Percentiles rank a stretch among this genome's conserved stretches.
phyloP scores from a whole-genome alignment of 1,140 invertebrate species.

The Polyergus mexicanus region DNA sequence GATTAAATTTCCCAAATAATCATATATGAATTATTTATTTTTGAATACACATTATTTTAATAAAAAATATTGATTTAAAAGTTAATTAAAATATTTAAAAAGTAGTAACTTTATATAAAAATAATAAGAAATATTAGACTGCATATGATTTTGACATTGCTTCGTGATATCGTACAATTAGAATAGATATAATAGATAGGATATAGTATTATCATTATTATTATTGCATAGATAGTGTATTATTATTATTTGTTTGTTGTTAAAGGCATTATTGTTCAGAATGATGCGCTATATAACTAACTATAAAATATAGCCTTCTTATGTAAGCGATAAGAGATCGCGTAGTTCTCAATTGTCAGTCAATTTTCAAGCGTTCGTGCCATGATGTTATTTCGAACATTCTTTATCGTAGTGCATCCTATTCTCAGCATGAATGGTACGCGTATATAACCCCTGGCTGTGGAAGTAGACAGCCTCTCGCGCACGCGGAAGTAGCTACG shows the following conservation, averaged over 20 bases:
- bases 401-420: constrained; percentile 58
- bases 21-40: no score
- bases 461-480: constrained; percentile 60
- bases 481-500: constrained; percentile 65
- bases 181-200: neutral
- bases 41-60: neutral
- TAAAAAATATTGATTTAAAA: constrained; percentile 9
- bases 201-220: neutral
- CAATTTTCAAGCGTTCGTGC: constrained; percentile 71
- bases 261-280: neutral
- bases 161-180: no score
- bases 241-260: neutral
- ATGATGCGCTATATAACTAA: neutral
- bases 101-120: no score
- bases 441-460: constrained; percentile 56
- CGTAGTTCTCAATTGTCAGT: constrained; percentile 67
- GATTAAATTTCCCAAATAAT: neutral
- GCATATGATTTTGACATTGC: no score
- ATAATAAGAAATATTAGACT: no score
- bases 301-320: constrained; percentile 6
- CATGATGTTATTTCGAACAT: constrained; percentile 71
- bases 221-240: neutral
- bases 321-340: constrained; percentile 31
- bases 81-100: constrained; percentile 10
- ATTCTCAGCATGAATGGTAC: constrained; percentile 69